Conservation (phyloP, 2,888 invertebrate species). For the Leptinotarsa tumamoca region DNA sequence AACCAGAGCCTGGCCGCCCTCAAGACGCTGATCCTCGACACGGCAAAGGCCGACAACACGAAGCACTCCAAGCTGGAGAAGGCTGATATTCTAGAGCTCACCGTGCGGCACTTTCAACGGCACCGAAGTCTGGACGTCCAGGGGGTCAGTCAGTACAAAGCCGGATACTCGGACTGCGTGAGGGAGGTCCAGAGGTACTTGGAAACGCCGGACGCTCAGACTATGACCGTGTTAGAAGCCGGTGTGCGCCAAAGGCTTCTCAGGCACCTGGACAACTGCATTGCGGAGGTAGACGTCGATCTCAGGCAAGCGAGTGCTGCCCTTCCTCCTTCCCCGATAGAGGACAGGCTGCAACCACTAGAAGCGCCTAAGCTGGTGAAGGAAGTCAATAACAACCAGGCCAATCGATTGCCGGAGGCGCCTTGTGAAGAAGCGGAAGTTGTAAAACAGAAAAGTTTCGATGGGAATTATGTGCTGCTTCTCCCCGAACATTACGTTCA, state of each 20-base stretch:
- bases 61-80: constrained; percentile 88
- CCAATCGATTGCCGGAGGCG: constrained; percentile 31
- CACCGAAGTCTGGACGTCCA: constrained; percentile 77
- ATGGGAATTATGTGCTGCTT: constrained; percentile 73
- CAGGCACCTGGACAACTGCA: constrained; percentile 73
- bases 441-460: constrained; percentile 68
- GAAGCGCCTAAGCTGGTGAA: constrained; percentile 64
- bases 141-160: constrained; percentile 74
- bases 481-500: constrained; percentile 74
- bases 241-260: constrained; percentile 72
- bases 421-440: constrained; percentile 47
- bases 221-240: constrained; percentile 70
- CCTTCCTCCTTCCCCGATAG: constrained; percentile 40
- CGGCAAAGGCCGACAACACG: constrained; percentile 75
- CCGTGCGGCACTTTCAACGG: constrained; percentile 83
- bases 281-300: constrained; percentile 73
- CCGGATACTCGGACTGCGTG: constrained; percentile 76
- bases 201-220: constrained; percentile 73
- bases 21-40: constrained; percentile 79
- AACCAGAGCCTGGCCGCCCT: constrained; percentile 80
- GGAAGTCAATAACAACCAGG: constrained; percentile 59
- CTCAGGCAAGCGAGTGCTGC: constrained; percentile 52
- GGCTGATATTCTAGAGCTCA: constrained; percentile 86
- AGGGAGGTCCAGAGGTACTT: constrained; percentile 73
- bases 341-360: constrained; percentile 58